phyloP scores from a whole-genome alignment of 2,113 vertebrate species.

The human region GRCh38 chr2:120889501-120890000 shows the following conservation, averaged over 20 bases:
- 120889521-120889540: not conserved
- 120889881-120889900: not conserved
- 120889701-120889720: fast-evolving
- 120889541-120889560: not conserved
- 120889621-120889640: not conserved
- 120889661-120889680: not conserved
- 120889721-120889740: not conserved
- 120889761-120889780: not conserved
- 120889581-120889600: not conserved
- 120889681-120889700: not conserved
- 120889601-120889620: not conserved
- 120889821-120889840: not conserved
- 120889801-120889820: not conserved
- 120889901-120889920: not conserved
- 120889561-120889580: not conserved
- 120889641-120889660: not conserved
- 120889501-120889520: not conserved
- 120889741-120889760: not conserved
- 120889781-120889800: fast-evolving
- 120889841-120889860: not conserved
- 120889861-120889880: not conserved
- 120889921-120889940: not conserved
- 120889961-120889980: not conserved
- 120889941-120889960: not conserved
- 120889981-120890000: not conserved